Conservation (phyloP, 2,113 vertebrate genomes). For the Edolisoma coerulescens region DNA sequence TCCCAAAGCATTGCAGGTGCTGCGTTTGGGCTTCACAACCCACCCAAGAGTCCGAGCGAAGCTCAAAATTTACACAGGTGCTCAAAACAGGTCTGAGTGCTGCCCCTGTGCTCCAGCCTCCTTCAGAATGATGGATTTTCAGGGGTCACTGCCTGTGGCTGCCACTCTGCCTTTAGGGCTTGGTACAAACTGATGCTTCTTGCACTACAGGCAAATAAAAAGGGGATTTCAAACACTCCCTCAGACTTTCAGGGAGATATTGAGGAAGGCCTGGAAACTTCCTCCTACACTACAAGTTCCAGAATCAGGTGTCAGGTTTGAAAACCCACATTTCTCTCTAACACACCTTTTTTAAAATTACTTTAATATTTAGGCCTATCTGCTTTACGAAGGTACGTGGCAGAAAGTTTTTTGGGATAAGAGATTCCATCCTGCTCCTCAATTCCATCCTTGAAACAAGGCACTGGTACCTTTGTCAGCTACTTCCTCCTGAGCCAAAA, state of each 20-base stretch:
- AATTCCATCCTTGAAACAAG: not conserved
- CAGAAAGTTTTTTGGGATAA: not conserved
- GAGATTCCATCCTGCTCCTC: not conserved
- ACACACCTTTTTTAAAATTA: too few relatives aligned
- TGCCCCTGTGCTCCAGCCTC: not conserved
- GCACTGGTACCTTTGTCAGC: not conserved
- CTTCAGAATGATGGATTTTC: not conserved
- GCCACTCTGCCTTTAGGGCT: not conserved
- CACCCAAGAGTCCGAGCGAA: accelerated
- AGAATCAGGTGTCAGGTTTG: not conserved
- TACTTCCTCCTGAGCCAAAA: not conserved
- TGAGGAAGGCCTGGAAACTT: not conserved
- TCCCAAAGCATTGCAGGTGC: not conserved
- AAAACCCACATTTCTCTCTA: not conserved
- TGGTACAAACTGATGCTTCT: not conserved
- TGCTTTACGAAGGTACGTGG: not conserved
- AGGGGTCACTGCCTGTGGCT: not conserved
- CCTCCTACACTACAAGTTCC: not conserved
- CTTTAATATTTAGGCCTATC: not conserved
- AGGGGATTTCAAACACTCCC: not conserved
- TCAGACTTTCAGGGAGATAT: not conserved
- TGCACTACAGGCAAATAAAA: not conserved
- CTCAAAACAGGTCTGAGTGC: not conserved
- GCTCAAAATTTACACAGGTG: not conserved
- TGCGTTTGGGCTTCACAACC: not conserved